Base-by-base conservation (phyloP, 2,888 invertebrate species). In the Drosophila subquinaria region DNA sequence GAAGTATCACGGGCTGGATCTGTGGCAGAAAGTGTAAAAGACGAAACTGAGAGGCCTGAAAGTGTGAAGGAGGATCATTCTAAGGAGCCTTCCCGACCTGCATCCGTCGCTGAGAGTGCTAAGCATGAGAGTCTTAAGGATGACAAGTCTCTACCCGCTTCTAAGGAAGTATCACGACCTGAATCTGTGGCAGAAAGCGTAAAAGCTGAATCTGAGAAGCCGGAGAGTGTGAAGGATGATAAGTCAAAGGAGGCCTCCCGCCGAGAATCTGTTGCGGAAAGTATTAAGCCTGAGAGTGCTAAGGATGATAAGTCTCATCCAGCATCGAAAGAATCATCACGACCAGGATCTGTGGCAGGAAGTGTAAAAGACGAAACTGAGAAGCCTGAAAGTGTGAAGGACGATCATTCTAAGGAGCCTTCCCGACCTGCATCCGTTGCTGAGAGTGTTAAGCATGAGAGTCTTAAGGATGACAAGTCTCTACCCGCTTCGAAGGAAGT, bases 371-470 rank as follows among this genome's bases (percentile, higher is more conserved):
- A 20, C 10, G 45, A 45, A 23, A 5, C 23, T 1, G 45, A 23
- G 13, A 45, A 51, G 3, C 35, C 50, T 0, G 50, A 35, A 6
- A 51, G 35, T 51, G 20, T 1, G 1, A 56, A 73, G 8, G 77
- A 81, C 11, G 79, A 77, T 0, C 69, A 60, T 4, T 65, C 76
- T 0, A 79, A 74, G 17, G 73, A 77, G 35, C 20, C 23, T 4
- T 69, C 71, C 6, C 27, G 68, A 6, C 67, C 56, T 0, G 70
- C 42, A 6, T 82, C 81, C 0, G 64, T 65, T 0, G 70, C 38
- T 0, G 76, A 64, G 10, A 67, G 73, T 43, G 6, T 66, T 1
- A 42, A 42, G 10, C 48, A 33, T 13, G 79, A 73, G 20, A 71
- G 56, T 50, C 20, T 53, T 2, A 70, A 50, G 10, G 66, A 51